Evolutionary conservation across 2,888 invertebrate genomes (phyloP).

Genomic region (Monopis laevigella): DNA sequence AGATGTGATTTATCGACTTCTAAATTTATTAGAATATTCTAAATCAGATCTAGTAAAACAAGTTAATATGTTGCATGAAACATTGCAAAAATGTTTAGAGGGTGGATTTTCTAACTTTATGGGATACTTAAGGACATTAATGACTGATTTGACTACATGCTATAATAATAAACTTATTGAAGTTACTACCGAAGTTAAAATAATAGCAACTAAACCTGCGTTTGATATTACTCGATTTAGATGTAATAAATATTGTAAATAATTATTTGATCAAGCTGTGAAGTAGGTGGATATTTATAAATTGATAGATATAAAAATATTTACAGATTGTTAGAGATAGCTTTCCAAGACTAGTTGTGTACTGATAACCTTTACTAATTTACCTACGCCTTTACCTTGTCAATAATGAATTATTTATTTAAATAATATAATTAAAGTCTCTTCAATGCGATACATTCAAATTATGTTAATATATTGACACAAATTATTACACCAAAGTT

Average conservation of each 20-base stretch:
- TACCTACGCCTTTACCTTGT: too few relatives aligned
- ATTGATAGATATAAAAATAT: too few relatives aligned
- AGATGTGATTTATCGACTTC: constrained; percentile 32
- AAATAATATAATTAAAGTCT: too few relatives aligned
- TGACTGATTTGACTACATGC: constrained; percentile 30
- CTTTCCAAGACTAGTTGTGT: too few relatives aligned
- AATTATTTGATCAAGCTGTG: background rate
- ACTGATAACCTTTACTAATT: too few relatives aligned
- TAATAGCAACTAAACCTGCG: background rate
- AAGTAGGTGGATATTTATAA: too few relatives aligned
- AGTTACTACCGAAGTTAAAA: background rate
- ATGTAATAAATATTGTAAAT: constrained; percentile 3
- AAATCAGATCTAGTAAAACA: constrained; percentile 4
- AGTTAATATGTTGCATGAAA: constrained; percentile 18
- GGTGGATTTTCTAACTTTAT: constrained; percentile 27
- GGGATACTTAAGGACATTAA: constrained; percentile 25
- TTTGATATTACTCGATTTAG: constrained; percentile 6
- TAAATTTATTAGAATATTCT: background rate
- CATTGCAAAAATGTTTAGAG: constrained; percentile 32
- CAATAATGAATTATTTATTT: too few relatives aligned
- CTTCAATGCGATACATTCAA: too few relatives aligned
- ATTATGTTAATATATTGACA: too few relatives aligned
- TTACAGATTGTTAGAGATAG: too few relatives aligned
- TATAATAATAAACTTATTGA: constrained; percentile 22
- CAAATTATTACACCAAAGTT: too few relatives aligned